Base-by-base conservation (phyloP, 2,797 vertebrate genomes). In the Carcharodon carcharias region DNA sequence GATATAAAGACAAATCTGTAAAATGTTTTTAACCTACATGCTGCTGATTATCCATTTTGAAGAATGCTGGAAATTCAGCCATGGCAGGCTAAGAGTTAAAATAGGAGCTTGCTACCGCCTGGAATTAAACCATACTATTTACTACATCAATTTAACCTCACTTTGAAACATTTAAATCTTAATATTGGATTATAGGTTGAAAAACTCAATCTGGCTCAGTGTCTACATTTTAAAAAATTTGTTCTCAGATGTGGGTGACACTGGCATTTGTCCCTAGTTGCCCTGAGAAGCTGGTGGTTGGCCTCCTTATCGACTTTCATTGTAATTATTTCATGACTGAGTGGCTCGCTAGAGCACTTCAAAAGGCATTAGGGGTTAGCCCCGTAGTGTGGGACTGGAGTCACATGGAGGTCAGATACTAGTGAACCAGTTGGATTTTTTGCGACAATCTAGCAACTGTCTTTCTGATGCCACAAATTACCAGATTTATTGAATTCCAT, bases 401-500 rank as follows among this genome's bases (percentile, higher is more conserved):
- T 93, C 91, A 93, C 63, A 45, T 65, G n/a, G 63, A 93, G 91
- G n/a, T 67, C 61, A 93, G 91, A 23, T 67, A 93, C 93, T 93
- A 67, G 63, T 93, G 91, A 45, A 45, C 23, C 50, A 23, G 18
- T 67, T 91, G 40, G 91, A 93, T 67, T 93, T 67, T 45, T 14
- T 93, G 63, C 4, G n/a, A 93, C 91, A 93, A 65, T 12, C 61
- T 45, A 45, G 91, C n/a, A 45, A 63, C 63, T 67, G 63, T 12
- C 40, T 93, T 67, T 26, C 63, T 45, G 8, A 7, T 93, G n/a
- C 91, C 58, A 45, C 61, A 65, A 40, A 23, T 40, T 4, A 50
- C 45, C 82, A 85, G 82, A 50, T 50, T 50, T 85, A 67, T 93
- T 93, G 91, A 45, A 67, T 93, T 93, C 58, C 54, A 65, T 92